Conservation (phyloP, 2,113 vertebrate genomes). For the Axis porcinus region DNA sequence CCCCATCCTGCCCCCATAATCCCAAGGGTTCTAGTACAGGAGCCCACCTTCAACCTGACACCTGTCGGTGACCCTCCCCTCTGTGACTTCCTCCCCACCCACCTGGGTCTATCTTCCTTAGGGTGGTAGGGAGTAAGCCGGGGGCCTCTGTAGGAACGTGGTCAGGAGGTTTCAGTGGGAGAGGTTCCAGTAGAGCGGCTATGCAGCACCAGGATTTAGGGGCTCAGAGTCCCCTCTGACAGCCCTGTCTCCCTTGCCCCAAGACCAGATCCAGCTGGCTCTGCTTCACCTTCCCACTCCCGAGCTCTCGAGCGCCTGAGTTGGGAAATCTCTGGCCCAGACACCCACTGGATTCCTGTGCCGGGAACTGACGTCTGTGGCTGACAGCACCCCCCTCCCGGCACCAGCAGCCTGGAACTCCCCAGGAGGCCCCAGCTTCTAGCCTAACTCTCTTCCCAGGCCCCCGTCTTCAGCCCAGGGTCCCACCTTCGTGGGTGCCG, state of each 20-base stretch:
- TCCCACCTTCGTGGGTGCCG: slow-evolving; percentile 81
- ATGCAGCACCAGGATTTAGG: not conserved
- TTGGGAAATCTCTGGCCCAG: slow-evolving; percentile 65
- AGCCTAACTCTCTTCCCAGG: not conserved
- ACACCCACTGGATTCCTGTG: slow-evolving; percentile 66
- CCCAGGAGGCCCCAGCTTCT: not conserved
- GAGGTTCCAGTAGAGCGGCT: not conserved
- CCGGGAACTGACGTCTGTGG: slow-evolving; percentile 66
- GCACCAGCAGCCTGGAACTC: slow-evolving; percentile 32
- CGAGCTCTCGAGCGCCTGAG: not conserved
- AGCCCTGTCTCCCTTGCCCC: not conserved
- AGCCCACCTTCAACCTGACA: not conserved
- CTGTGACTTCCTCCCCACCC: not conserved
- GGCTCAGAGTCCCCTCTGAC: not conserved
- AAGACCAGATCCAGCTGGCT: slow-evolving; percentile 33
- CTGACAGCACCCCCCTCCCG: not conserved
- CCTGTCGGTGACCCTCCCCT: not conserved
- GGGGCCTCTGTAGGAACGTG: not conserved
- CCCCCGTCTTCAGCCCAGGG: not conserved
- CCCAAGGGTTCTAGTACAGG: not conserved
- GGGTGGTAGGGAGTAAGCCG: not conserved
- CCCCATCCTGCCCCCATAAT: not conserved
- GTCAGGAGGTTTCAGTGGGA: not conserved
- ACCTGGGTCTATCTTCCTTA: not conserved
- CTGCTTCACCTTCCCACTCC: slow-evolving; percentile 18